Percentiles rank a stretch among this genome's conserved stretches.
These are phyloP conservation scores for Coryphaenoides rupestris DNA, from an alignment of 2,113 vertebrate genomes.

Conservation along the genomic window DNA sequence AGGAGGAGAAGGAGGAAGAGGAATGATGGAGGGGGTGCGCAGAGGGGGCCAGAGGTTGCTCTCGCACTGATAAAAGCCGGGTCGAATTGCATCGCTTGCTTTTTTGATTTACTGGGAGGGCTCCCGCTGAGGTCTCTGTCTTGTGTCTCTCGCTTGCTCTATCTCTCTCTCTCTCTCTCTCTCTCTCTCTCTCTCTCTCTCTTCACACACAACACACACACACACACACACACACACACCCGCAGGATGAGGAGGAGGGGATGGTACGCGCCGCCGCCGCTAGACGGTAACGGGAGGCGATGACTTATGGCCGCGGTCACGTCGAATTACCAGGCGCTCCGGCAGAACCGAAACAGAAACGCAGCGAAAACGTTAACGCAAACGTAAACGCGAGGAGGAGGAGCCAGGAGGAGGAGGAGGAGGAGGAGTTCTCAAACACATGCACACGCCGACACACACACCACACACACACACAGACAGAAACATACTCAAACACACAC, in stretches of 20 bases:
- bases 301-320: slow-evolving; percentile 9
- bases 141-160: slow-evolving; percentile 32
- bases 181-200: slow-evolving; percentile 14
- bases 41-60: slow-evolving; percentile 12
- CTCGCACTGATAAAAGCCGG: slow-evolving; percentile 30
- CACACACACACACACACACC: slow-evolving; percentile 7
- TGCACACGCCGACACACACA: background rate
- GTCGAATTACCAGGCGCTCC: slow-evolving; percentile 4
- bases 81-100: slow-evolving; percentile 35
- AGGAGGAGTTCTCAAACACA: background rate
- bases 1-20: no score
- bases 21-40: slow-evolving; percentile 25
- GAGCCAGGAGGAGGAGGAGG: background rate
- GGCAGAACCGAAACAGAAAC: background rate
- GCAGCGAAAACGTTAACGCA: background rate
- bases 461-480: background rate
- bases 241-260: slow-evolving; percentile 5
- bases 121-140: slow-evolving; percentile 35
- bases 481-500: no score
- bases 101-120: slow-evolving; percentile 47
- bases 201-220: slow-evolving; percentile 28
- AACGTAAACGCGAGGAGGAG: no score
- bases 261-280: slow-evolving; percentile 14
- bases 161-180: slow-evolving; percentile 8
- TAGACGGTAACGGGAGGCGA: slow-evolving; percentile 11